Evolutionary conservation across 1,140 invertebrate species (phyloP), one percentile per base, ranked within the genome.

Genomic region (Batillaria attramentaria): DNA sequence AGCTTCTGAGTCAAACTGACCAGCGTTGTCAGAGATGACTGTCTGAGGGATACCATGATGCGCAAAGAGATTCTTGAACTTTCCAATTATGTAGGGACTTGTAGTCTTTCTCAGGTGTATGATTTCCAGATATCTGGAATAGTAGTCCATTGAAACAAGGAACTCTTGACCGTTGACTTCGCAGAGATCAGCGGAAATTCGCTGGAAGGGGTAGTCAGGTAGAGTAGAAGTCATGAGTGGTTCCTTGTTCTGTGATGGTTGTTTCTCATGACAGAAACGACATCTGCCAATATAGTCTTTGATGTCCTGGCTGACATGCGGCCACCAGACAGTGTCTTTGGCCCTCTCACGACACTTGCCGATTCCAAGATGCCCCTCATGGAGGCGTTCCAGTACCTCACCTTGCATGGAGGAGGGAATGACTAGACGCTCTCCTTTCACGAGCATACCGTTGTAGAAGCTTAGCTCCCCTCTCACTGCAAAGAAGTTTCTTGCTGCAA

Each of bases 1-100:
- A 50, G 77, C 79, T n/a, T 33, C 46, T 42, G 74, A 69, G 18
- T n/a, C n/a, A 65, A 83, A 84, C 43, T 81, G 74, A 8, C 62
- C 39, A 37, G 74, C 75, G 28, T 69, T 69, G 69, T 80, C 73
- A 8, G 28, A 54, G n/a, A 68, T 24, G 3, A 80, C 3, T 50
- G 16, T 39, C 42, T 77, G 46, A 60, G 79, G 74, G 28, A 50
- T 28, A 50, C 79, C 65, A 18, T 60, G 54, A 43, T 33, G 28
- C 1, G 28, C 16, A 54, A 79, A 80, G 2, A 65, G 20, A 18
- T 35, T 62, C 50, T 69, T 80, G 3, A 80, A 39, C n/a, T 70
- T 77, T 13, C 39, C 68, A 31, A 77, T 57, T 3, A 80, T 74
- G 3, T 24, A 20, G 24, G 28, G 31, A 28, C 31, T 57, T 42